Base-by-base conservation (phyloP, 2,797 vertebrate species). In the Nyctibius grandis region DNA sequence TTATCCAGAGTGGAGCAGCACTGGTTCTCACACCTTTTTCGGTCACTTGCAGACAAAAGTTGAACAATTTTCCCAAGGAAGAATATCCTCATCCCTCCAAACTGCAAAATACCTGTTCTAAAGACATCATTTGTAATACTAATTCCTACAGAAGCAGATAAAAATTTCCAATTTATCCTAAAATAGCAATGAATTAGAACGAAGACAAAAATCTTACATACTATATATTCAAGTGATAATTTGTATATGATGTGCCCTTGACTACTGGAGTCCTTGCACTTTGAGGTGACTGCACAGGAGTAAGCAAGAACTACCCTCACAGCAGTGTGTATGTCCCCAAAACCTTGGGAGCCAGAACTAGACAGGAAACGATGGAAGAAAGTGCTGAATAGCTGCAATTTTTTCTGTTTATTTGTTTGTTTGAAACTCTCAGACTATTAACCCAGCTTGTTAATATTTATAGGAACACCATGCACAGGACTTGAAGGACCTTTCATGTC, bases 381-480 rank as follows among this genome's bases (percentile, higher is more conserved):
- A 42, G 53, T 75, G 79, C 61, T 82, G 36, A 78, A 42, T 15
- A 23, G n/a, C 33, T 75, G 38, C 15, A 19, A 74, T n/a, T 68
- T 53, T 53, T 7, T 29, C 57, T 48, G 11, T 69, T n/a, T 59
- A 13, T 21, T 61, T 85, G 29, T 76, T 61, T 85, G 29, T 76
- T 91, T 73, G 17, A 1, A 85, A 53, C 44, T 85, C 31, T 45
- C 53, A 75, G 57, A 45, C n/a, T 44, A 59, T 38, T 76, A 83
- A 90, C 20, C 13, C 76, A 76, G 40, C n/a, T 72, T 42, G 12
- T 42, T 72, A 47, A 73, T 13, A 21, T 51, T 60, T 29, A 79
- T 0, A 82, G 26, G 33, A 64, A 67, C 51, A 65, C 0, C 0
- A 3, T 53, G 76, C 44, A 73, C 1, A 64, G 50, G 31, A 40